Conservation (phyloP, 2,797 vertebrate species). For the Leptodactylus fallax region DNA sequence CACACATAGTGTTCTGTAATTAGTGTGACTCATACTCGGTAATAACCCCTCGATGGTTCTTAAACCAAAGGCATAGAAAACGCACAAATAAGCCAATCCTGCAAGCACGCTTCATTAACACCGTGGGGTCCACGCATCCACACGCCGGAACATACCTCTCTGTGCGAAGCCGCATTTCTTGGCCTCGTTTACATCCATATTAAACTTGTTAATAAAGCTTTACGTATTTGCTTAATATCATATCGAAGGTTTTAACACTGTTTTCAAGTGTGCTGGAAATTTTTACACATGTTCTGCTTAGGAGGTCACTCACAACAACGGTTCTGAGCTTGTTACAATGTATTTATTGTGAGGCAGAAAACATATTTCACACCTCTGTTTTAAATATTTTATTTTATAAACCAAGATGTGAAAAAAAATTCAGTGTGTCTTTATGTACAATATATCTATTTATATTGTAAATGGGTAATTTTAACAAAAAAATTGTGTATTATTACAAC, state of each 20-base stretch:
- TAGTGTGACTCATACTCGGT: constrained; percentile 56
- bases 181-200: not conserved
- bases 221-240: constrained; percentile 26
- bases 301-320: not conserved
- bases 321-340: not conserved
- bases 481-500: not conserved
- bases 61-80: constrained; percentile 29
- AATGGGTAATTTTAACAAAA: not conserved
- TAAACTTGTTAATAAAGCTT: constrained; percentile 41
- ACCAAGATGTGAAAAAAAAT: not conserved
- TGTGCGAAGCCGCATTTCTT: constrained; percentile 9
- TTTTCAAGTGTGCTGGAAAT: not conserved
- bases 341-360: constrained; percentile 23
- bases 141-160: not conserved
- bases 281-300: not conserved
- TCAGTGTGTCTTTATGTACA: not conserved
- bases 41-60: constrained; percentile 26
- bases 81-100: constrained; percentile 16
- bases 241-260: constrained; percentile 11
- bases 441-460: not conserved
- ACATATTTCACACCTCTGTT: constrained; percentile 1
- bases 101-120: constrained; percentile 14
- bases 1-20: constrained; percentile 60
- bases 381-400: not conserved
- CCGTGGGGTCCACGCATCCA: not conserved